These are phyloP conservation scores for Mico argentatus DNA, from an alignment of 2,797 vertebrate genomes.

Conservation along the genomic window DNA sequence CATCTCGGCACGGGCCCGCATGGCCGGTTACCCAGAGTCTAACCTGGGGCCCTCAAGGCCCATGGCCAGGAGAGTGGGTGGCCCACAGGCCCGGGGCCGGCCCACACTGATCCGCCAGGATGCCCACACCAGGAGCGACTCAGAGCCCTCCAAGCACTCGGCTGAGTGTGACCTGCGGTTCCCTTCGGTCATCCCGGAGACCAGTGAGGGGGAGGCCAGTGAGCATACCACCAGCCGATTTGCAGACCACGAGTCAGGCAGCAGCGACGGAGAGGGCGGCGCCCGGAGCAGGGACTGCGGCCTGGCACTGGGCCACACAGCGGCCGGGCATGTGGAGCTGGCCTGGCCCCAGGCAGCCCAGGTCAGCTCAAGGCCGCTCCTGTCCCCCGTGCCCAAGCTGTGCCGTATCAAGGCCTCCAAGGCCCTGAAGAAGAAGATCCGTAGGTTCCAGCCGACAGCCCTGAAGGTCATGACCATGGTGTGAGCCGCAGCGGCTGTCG, in stretches of 20 bases:
- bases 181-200: conserved; percentile 91
- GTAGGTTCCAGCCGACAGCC: conserved; percentile 94
- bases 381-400: conserved; percentile 87
- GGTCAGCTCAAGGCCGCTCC: conserved; percentile 77
- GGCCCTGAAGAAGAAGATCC: conserved; percentile 96
- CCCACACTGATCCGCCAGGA: conserved; percentile 79
- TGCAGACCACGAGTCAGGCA: conserved; percentile 92
- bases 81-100: conserved; percentile 76
- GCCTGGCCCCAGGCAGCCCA: conserved; percentile 88
- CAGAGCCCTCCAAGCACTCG: conserved; percentile 88
- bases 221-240: conserved; percentile 93
- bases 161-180: conserved; percentile 90
- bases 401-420: conserved; percentile 96
- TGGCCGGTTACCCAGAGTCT: conserved; percentile 71
- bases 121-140: conserved; percentile 84
- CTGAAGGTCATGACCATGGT: conserved; percentile 98
- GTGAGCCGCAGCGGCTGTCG: conserved; percentile 75
- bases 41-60: conserved; percentile 77
- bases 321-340: conserved; percentile 75
- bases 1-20: conserved; percentile 82
- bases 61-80: conserved; percentile 73
- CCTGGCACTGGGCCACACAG: conserved; percentile 84
- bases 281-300: conserved; percentile 83
- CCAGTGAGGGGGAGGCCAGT: conserved; percentile 91
- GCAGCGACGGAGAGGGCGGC: conserved; percentile 85